Conservation (phyloP, 1,140 invertebrate species). For the Rhizoglyphus robini region DNA sequence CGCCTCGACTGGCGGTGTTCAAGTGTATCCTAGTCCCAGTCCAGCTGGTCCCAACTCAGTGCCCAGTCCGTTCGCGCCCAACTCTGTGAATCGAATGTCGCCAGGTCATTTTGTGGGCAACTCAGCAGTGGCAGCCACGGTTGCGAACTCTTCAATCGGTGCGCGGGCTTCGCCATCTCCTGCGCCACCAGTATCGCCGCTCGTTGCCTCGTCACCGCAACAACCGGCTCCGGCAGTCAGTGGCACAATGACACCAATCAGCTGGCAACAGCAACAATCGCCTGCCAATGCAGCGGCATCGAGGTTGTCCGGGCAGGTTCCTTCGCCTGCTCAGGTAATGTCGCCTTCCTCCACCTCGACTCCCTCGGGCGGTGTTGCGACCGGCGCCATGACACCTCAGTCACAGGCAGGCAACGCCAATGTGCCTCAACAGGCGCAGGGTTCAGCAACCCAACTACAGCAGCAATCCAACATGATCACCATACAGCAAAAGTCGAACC, state of each 20-base stretch:
- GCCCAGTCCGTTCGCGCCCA: neutral
- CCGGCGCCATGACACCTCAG: neutral
- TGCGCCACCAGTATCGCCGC: neutral
- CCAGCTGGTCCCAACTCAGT: neutral
- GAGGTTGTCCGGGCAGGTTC: neutral
- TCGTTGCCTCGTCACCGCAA: neutral
- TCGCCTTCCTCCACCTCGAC: neutral
- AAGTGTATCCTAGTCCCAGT: neutral
- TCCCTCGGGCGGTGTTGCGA: neutral
- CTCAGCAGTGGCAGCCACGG: neutral
- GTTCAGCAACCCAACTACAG: too few species aligned
- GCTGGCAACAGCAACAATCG: neutral
- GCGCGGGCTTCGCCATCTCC: neutral
- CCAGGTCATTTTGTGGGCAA: neutral
- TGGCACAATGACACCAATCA: neutral
- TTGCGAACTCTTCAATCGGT: too few species aligned
- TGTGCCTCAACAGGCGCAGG: neutral
- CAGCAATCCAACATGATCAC: neutral
- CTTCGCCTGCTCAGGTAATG: neutral
- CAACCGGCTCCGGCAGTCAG: neutral
- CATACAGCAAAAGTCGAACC: constrained; percentile 19
- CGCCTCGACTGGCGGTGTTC: neutral
- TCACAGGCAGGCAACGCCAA: neutral
- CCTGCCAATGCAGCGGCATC: neutral
- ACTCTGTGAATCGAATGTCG: neutral